Evolutionary conservation across 2,888 invertebrate genomes (phyloP).

Genomic region (Meta bourneti): DNA sequence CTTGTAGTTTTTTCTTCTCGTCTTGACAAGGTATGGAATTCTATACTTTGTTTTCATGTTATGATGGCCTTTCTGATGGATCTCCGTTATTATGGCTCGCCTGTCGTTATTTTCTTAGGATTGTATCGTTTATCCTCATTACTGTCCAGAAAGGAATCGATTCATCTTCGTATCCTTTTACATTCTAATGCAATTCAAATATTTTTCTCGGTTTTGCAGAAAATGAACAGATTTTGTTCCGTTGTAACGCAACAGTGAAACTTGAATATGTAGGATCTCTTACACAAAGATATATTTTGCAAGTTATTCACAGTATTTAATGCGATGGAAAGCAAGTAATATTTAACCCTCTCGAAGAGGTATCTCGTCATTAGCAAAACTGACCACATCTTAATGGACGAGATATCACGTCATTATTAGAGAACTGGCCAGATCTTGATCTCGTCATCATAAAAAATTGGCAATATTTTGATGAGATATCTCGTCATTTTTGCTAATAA

Average conservation of each 20-base stretch:
- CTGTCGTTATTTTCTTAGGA: not conserved
- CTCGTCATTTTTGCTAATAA: no score
- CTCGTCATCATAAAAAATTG: no score
- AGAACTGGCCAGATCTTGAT: no score
- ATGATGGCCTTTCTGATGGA: not conserved
- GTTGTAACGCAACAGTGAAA: not conserved
- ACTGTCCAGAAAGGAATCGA: not conserved
- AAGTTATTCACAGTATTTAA: no score
- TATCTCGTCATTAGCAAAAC: no score
- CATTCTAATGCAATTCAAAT: no score
- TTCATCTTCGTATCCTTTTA: not conserved
- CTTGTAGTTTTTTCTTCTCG: not conserved
- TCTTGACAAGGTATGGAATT: not conserved
- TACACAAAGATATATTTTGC: no score
- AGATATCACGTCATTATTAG: no score
- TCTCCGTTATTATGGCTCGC: not conserved
- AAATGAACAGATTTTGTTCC: not conserved
- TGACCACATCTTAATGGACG: no score
- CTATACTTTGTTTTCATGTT: not conserved
- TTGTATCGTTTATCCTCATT: not conserved
- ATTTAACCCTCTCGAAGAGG: no score
- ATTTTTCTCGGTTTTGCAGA: not conserved
- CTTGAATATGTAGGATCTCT: not conserved
- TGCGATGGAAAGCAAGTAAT: no score
- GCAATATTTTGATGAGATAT: no score